Conservation (phyloP, 2,888 invertebrate species). For the Lithosia quadra region DNA sequence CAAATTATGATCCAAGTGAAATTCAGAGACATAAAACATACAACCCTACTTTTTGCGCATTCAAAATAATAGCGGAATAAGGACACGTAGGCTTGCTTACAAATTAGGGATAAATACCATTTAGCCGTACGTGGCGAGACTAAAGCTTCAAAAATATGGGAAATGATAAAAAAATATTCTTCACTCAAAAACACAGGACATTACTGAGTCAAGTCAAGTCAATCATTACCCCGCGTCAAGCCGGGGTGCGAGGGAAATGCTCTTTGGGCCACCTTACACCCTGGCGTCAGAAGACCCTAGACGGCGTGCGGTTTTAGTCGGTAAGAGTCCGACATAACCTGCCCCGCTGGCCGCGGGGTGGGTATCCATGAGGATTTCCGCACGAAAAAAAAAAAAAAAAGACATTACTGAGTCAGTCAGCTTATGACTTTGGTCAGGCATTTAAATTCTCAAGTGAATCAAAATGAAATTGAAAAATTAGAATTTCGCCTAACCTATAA, state of each 20-base stretch:
- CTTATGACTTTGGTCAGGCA: not conserved
- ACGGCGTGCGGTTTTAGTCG: too few species aligned
- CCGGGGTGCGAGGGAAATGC: too few species aligned
- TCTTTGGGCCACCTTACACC: too few species aligned
- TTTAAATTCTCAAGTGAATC: not conserved
- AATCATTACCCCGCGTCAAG: too few species aligned
- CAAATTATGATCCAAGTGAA: not conserved
- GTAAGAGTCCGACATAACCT: too few species aligned
- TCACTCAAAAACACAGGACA: not conserved
- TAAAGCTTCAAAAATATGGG: not conserved
- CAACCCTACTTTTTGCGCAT: constrained; percentile 1
- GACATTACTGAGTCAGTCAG: not conserved
- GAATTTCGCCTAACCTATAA: not conserved
- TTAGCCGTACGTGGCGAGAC: not conserved
- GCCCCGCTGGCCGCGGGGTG: too few species aligned
- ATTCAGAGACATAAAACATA: not conserved
- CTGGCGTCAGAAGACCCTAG: too few species aligned
- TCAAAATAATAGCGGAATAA: not conserved
- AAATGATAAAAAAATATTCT: not conserved
- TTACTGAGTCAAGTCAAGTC: too few species aligned
- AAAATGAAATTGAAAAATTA: not conserved
- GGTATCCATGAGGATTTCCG: too few species aligned
- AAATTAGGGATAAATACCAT: not conserved
- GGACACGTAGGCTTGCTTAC: not conserved
- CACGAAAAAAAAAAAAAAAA: too few species aligned